phyloP scores from a whole-genome alignment of 2,888 invertebrate genomes.

The Eupithecia insigniata region DNA sequence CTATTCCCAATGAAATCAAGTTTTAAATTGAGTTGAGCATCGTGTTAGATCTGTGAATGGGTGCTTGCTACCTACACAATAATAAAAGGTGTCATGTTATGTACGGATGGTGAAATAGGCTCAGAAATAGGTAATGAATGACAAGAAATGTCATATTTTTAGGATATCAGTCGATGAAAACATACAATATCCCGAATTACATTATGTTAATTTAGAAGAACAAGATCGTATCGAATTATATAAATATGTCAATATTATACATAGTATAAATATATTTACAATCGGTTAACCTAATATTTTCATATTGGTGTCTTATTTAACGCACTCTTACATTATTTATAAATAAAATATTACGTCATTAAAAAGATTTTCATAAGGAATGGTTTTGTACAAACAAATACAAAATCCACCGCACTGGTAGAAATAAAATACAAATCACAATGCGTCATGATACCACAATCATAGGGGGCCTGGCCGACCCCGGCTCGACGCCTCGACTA shows the following conservation, averaged over 20 bases:
- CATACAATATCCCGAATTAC: slow-evolving; percentile 71
- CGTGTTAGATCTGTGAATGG: slow-evolving; percentile 39
- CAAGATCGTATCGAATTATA: slow-evolving; percentile 83
- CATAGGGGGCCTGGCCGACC: slow-evolving; percentile 40
- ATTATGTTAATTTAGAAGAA: slow-evolving; percentile 79
- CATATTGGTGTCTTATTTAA: slow-evolving; percentile 84
- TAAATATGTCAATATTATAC: slow-evolving; percentile 79
- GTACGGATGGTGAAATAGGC: slow-evolving; percentile 38
- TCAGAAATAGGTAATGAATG: slow-evolving; percentile 59
- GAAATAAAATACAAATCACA: slow-evolving; percentile 75
- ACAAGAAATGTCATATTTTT: slow-evolving; percentile 59
- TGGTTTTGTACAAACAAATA: slow-evolving; percentile 83
- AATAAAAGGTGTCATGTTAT: slow-evolving; percentile 32
- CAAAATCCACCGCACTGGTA: slow-evolving; percentile 75
- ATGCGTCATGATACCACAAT: slow-evolving; percentile 63
- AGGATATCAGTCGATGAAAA: slow-evolving; percentile 68
- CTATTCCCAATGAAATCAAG: slow-evolving; percentile 25
- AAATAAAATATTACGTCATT: slow-evolving; percentile 78
- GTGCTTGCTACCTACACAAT: slow-evolving; percentile 42
- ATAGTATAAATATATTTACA: slow-evolving; percentile 83
- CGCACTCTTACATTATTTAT: slow-evolving; percentile 77
- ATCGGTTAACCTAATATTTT: slow-evolving; percentile 74
- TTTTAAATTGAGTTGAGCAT: slow-evolving; percentile 35
- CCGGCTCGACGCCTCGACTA: slow-evolving; percentile 67
- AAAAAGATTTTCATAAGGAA: slow-evolving; percentile 77